Percentiles rank a stretch among this genome's conserved stretches.
These are phyloP conservation scores for Protonemura montana DNA, from an alignment of 2,888 invertebrate species.

Conservation along the genomic window DNA sequence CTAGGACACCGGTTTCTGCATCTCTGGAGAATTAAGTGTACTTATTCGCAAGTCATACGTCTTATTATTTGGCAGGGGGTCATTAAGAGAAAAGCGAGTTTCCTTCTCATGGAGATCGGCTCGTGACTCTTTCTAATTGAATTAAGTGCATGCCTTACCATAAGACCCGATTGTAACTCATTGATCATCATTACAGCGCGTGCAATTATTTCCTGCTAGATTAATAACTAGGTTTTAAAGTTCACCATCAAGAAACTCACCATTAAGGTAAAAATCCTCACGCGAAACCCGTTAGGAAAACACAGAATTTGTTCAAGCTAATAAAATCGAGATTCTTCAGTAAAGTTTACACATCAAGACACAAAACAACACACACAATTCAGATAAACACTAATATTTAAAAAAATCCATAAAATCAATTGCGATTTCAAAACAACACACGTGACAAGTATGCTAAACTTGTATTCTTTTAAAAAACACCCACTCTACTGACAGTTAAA, in stretches of 20 bases:
- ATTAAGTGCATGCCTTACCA: neutral
- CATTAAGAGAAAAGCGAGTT: slow-evolving; percentile 36
- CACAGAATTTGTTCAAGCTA: neutral
- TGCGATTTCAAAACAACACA: neutral
- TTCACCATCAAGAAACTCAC: neutral
- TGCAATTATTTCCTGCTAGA: neutral
- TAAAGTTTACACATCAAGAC: neutral
- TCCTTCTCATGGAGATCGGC: neutral
- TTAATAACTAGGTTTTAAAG: neutral
- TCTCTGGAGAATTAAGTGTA: neutral
- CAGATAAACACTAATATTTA: neutral
- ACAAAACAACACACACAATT: neutral
- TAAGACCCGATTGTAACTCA: neutral
- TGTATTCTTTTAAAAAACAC: neutral
- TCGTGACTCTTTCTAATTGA: slow-evolving; percentile 35
- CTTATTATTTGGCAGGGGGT: slow-evolving; percentile 36
- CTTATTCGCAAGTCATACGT: slow-evolving; percentile 18
- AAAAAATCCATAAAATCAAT: neutral
- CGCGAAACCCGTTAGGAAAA: neutral
- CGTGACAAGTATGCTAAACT: neutral
- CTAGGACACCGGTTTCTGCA: neutral
- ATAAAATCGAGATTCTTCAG: neutral
- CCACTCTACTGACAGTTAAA: neutral
- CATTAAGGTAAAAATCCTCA: slow-evolving; percentile 21
- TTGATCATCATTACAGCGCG: slow-evolving; percentile 23